Evolutionary conservation across 2,797 vertebrate genomes (phyloP).

Genomic region (Carduelis carduelis): DNA sequence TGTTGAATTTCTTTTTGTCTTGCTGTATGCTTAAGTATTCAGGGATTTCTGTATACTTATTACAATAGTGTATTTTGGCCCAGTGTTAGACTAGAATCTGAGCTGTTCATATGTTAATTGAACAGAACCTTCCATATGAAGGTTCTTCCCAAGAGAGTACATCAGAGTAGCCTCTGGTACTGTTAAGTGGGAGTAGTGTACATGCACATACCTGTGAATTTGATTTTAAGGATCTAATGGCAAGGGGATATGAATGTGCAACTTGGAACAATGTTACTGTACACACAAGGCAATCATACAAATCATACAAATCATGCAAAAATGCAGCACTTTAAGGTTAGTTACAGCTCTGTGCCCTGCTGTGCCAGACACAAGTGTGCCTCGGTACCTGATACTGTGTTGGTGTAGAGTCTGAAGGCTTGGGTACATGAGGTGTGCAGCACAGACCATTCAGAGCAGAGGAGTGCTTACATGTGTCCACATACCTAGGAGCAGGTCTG

Average conservation of each 20-base stretch:
- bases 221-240: not conserved
- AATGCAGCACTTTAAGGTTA: constrained; percentile 4
- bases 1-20: not conserved
- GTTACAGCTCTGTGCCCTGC: not conserved
- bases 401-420: not conserved
- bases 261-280: not conserved
- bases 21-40: not conserved
- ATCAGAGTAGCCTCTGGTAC: not conserved
- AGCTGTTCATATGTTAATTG: not conserved
- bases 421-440: not conserved
- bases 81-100: not conserved
- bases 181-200: not conserved
- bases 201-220: not conserved
- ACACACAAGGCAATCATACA: not conserved
- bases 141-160: not conserved
- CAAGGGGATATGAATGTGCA: not conserved
- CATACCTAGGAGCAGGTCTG: not conserved
- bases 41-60: not conserved
- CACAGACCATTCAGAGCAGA: not conserved
- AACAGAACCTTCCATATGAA: not conserved
- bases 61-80: not conserved
- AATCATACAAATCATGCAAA: constrained; percentile 10
- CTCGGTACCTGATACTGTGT: not conserved
- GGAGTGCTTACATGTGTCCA: not conserved
- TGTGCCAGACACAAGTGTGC: not conserved